These are phyloP conservation scores for Alethe castanea DNA, from an alignment of 2,113 vertebrate genomes.

Conservation along the genomic window DNA sequence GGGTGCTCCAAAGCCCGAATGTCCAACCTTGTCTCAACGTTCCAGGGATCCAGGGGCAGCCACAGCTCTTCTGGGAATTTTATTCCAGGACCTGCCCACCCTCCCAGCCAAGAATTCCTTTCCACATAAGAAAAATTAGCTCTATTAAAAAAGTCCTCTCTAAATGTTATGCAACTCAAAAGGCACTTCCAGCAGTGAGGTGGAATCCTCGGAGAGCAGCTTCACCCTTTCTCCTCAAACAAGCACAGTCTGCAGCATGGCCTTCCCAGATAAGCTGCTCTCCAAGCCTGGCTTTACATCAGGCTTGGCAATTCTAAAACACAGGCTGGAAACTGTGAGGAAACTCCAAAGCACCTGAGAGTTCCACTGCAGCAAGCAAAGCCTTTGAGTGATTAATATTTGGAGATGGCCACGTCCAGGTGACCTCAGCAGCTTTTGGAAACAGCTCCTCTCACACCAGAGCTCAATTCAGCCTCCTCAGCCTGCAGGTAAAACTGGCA, in stretches of 20 bases:
- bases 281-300: not conserved
- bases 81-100: not conserved
- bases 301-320: not conserved
- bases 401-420: not conserved
- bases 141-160: not conserved
- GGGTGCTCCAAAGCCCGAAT: rapidly evolving
- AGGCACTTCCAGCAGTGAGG: not conserved
- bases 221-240: not conserved
- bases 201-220: not conserved
- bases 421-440: not conserved
- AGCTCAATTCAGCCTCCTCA: not conserved
- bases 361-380: not conserved
- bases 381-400: not conserved
- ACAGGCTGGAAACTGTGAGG: not conserved
- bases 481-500: not conserved
- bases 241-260: not conserved
- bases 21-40: not conserved
- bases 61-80: not conserved
- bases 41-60: not conserved
- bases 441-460: not conserved
- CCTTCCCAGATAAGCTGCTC: not conserved
- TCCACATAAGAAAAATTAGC: not conserved
- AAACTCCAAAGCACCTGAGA: not conserved
- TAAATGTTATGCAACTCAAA: not conserved
- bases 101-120: not conserved